phyloP scores from a whole-genome alignment of 2,797 vertebrate genomes.

The Lagorchestes hirsutus region DNA sequence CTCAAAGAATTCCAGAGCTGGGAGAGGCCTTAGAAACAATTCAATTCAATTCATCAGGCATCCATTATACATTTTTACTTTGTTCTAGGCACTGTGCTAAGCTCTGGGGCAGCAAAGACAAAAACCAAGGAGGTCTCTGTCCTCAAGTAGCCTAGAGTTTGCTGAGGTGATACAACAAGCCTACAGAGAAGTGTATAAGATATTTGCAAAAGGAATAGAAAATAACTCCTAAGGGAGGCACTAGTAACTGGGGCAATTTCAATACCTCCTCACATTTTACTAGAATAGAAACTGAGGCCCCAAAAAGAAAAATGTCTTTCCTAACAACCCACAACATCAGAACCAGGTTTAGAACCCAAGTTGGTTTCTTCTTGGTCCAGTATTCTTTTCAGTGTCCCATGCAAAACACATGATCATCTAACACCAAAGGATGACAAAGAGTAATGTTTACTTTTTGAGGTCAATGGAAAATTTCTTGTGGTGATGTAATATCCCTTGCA shows the following conservation, averaged over 20 bases:
- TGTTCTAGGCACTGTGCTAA: background rate
- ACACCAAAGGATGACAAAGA: background rate
- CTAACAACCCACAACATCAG: background rate
- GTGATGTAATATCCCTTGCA: constrained; percentile 91
- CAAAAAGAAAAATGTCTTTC: background rate
- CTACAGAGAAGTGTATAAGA: background rate
- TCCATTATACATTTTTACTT: background rate
- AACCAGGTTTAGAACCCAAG: background rate
- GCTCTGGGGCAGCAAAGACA: background rate
- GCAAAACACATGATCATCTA: background rate
- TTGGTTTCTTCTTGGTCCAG: too few relatives aligned
- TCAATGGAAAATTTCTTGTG: constrained; percentile 84
- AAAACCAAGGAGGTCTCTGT: background rate
- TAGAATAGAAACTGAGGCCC: background rate
- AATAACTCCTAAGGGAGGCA: background rate
- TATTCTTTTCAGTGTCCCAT: background rate
- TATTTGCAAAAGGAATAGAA: background rate
- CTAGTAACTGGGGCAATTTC: background rate
- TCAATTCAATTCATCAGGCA: background rate
- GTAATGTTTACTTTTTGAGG: constrained; percentile 86
- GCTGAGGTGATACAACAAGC: background rate
- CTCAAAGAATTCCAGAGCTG: background rate
- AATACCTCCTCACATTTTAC: background rate
- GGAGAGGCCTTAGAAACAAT: background rate
- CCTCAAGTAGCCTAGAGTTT: background rate